Conservation (phyloP, 2,113 vertebrate genomes). For the Merops nubicus region DNA sequence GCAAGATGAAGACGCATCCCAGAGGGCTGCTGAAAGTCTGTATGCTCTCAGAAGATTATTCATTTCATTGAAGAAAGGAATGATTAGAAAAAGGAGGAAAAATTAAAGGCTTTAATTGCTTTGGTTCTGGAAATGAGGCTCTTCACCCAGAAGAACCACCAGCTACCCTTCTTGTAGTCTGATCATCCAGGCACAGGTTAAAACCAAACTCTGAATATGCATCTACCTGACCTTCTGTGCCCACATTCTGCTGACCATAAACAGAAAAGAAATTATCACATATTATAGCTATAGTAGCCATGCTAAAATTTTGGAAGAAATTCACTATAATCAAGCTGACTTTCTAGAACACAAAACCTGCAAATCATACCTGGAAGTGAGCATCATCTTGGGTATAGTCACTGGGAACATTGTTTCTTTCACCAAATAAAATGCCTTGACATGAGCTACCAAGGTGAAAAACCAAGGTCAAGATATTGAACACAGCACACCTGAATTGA, state of each 20-base stretch:
- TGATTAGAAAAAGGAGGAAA: background rate
- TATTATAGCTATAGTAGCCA: background rate
- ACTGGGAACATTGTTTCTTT: background rate
- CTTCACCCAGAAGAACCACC: background rate
- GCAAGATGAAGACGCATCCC: background rate
- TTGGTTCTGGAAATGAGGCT: background rate
- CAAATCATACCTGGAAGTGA: background rate
- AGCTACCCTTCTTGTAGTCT: background rate
- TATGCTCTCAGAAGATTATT: background rate
- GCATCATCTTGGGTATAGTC: too few relatives aligned
- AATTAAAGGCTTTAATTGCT: background rate
- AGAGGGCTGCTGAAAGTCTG: background rate
- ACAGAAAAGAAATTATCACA: background rate
- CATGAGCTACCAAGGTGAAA: background rate
- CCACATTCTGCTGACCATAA: background rate
- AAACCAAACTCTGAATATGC: background rate
- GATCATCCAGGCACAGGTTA: background rate
- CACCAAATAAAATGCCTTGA: background rate
- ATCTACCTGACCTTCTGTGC: too few relatives aligned
- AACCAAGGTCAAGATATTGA: background rate
- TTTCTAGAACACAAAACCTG: background rate
- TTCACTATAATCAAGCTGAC: background rate
- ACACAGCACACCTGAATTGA: fast-evolving
- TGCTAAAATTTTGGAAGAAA: background rate
- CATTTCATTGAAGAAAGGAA: background rate